phyloP scores from a whole-genome alignment of 2,888 invertebrate species.

The Caenorhabditis sinica region DNA sequence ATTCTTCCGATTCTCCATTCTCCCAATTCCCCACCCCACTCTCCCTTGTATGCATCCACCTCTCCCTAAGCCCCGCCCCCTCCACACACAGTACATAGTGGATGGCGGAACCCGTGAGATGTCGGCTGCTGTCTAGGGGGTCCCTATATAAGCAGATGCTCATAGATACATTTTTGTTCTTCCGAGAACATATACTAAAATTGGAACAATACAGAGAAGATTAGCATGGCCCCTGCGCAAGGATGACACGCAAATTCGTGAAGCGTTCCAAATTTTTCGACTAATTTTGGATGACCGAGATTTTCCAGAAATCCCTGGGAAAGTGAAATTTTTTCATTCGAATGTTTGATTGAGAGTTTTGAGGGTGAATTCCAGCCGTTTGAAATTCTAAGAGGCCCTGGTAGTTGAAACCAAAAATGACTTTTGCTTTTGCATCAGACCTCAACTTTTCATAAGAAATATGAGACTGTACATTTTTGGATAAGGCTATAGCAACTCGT shows the following conservation, averaged over 20 bases:
- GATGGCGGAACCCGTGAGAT: not conserved
- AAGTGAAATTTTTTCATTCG: conserved; percentile 74
- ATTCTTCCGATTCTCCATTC: too few species aligned
- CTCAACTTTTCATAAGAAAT: too few species aligned
- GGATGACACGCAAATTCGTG: conserved; percentile 95
- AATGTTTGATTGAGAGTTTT: conserved; percentile 84
- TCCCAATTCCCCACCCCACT: not conserved
- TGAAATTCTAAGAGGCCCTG: too few species aligned
- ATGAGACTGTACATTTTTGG: too few species aligned
- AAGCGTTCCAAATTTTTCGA: conserved; percentile 89
- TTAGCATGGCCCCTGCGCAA: conserved; percentile 95
- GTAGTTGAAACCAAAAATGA: too few species aligned
- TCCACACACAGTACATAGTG: not conserved
- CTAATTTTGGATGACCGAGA: not conserved
- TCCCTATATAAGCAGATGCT: not conserved
- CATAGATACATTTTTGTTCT: conserved; percentile 39
- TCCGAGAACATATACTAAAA: conserved; percentile 86
- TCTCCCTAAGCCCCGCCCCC: not conserved
- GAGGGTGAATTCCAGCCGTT: not conserved
- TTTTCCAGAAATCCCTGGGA: too few species aligned
- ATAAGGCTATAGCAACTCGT: too few species aligned
- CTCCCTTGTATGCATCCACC: not conserved
- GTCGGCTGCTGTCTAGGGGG: not conserved
- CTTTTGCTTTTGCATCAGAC: too few species aligned
- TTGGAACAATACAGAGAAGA: conserved; percentile 95